Percentiles rank a stretch among this genome's conserved stretches.
phyloP scores from a whole-genome alignment of 1,140 invertebrate species.

The Pollicipes pollicipes region DNA sequence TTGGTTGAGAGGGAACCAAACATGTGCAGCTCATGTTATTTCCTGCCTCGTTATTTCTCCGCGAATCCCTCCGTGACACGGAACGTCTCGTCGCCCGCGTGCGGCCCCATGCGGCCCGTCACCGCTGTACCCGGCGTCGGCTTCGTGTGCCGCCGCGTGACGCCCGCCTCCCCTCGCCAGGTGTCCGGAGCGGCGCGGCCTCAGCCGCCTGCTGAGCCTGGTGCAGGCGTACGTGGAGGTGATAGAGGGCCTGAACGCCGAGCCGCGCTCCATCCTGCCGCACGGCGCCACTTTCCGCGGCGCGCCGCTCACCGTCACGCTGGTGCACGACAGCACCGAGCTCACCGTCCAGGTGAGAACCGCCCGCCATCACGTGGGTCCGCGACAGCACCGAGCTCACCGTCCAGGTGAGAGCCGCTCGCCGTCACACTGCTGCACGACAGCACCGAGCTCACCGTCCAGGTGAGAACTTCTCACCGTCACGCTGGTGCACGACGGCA shows the following conservation, averaged over 20 bases:
- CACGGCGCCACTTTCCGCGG: conserved; percentile 36
- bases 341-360: conserved; percentile 25
- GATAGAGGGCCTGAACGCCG: conserved; percentile 31
- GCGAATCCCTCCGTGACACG: no score
- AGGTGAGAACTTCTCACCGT: conserved; percentile 27
- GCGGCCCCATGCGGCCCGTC: no score
- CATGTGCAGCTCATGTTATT: no score
- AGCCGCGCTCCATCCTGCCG: conserved; percentile 30
- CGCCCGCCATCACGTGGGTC: conserved; percentile 27
- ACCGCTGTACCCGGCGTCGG: no score
- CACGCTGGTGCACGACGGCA: conserved; percentile 26
- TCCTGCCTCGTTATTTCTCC: no score
- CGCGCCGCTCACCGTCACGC: conserved; percentile 27
- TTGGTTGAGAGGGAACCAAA: no score
- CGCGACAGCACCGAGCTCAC: conserved; percentile 28
- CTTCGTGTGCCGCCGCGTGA: no score
- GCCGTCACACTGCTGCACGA: conserved; percentile 28
- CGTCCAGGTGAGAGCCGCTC: conserved; percentile 26
- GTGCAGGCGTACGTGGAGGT: conserved; percentile 32
- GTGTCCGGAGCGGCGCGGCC: conserved; percentile 20
- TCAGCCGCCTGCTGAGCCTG: conserved; percentile 31
- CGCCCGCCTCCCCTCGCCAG: no score
- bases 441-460: conserved; percentile 26
- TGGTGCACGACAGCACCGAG: conserved; percentile 28
- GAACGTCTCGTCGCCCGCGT: no score